Evolutionary conservation across 64 coral and sea anemone genomes (phyloP).

Genomic region (Porites australiensis): DNA sequence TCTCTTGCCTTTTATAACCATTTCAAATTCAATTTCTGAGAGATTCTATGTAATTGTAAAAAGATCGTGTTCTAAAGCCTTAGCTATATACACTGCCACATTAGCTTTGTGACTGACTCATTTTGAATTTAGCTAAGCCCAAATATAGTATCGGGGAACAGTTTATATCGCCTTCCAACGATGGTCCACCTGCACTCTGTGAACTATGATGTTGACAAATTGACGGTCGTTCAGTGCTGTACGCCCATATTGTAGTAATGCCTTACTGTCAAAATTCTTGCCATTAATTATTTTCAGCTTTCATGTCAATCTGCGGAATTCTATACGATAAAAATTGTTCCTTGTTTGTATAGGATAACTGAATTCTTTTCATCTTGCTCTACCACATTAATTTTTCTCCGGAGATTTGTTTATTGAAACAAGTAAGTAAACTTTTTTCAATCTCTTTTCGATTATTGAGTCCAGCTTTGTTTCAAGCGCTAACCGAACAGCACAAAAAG

Average conservation of each 20-base stretch:
- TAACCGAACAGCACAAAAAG: not conserved
- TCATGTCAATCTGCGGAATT: not conserved
- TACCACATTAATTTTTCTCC: slow-evolving; percentile 1
- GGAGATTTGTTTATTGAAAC: slow-evolving; percentile 25
- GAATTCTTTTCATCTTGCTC: slow-evolving; percentile 1
- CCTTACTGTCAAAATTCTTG: not conserved
- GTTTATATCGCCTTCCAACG: too few species aligned
- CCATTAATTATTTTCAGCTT: not conserved
- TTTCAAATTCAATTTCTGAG: too few species aligned
- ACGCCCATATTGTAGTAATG: too few species aligned
- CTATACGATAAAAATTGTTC: slow-evolving; percentile 1
- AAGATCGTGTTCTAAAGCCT: too few species aligned
- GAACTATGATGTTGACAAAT: not conserved
- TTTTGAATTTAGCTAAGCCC: too few species aligned
- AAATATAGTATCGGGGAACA: too few species aligned
- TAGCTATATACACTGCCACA: too few species aligned
- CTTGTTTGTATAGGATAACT: slow-evolving; percentile 21
- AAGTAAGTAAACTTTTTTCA: not conserved
- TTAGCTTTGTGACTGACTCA: too few species aligned
- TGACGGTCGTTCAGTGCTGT: not conserved
- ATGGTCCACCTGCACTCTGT: not conserved
- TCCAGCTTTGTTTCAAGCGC: not conserved
- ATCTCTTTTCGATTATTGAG: not conserved
- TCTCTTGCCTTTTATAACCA: too few species aligned
- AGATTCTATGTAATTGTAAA: too few species aligned